These are phyloP conservation scores for Harpagus bidentatus DNA, from an alignment of 2,113 vertebrate genomes.

Conservation along the genomic window DNA sequence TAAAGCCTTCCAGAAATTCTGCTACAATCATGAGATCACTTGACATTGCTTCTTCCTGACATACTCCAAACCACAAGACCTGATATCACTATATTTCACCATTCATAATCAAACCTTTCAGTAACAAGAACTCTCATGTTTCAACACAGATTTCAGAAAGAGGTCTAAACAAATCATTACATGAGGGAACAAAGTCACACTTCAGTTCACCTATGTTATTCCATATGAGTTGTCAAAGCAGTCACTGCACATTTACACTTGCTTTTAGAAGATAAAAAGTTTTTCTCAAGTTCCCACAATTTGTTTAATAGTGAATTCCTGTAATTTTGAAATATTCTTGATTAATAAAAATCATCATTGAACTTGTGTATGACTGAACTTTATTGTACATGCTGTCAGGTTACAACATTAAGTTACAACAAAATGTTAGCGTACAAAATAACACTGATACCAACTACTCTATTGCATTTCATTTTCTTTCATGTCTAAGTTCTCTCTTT, in stretches of 20 bases:
- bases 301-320: not conserved
- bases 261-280: not conserved
- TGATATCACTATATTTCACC: not conserved
- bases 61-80: not conserved
- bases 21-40: not conserved
- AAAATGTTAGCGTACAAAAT: not conserved
- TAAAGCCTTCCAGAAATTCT: not conserved
- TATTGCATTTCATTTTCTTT: not conserved
- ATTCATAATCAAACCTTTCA: not conserved
- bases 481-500: not conserved
- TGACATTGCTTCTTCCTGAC: not conserved
- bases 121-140: not conserved
- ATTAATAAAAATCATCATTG: not conserved
- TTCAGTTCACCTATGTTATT: not conserved
- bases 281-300: not conserved
- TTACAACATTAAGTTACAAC: not conserved
- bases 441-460: not conserved
- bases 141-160: not conserved
- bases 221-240: not conserved
- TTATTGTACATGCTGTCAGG: not conserved
- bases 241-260: not conserved
- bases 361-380: not conserved
- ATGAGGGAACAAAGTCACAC: not conserved
- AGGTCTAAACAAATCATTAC: not conserved
- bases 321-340: not conserved